Conservation (phyloP, 1,140 invertebrate species). For the Pseudachorutes palmiensis region DNA sequence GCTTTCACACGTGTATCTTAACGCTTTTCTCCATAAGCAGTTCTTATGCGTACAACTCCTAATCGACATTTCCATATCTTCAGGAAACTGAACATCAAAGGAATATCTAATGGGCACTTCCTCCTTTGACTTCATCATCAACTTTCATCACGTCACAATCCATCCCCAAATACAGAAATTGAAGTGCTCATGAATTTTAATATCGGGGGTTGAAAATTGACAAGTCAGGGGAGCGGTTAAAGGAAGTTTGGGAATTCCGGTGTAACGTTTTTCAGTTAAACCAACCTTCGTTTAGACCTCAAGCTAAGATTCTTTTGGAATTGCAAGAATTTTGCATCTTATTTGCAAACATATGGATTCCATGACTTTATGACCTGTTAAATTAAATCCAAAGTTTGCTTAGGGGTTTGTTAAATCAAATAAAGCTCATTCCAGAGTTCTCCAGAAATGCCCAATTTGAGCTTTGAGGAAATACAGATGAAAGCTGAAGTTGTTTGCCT, state of each 20-base stretch:
- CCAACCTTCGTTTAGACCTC: too few species aligned
- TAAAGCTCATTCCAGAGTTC: too few species aligned
- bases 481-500: too few species aligned
- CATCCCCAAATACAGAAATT: neutral
- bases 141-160: conserved; percentile 9
- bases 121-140: neutral
- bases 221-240: conserved; percentile 8
- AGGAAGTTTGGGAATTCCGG: neutral
- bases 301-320: too few species aligned
- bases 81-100: conserved; percentile 16
- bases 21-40: neutral
- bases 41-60: neutral
- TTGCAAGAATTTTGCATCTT: too few species aligned
- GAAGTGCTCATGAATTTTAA: conserved; percentile 33
- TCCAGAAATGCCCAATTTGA: too few species aligned
- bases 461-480: too few species aligned
- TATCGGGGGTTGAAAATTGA: conserved; percentile 22
- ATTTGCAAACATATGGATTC: too few species aligned
- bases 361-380: too few species aligned
- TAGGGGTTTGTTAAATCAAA: too few species aligned
- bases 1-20: neutral
- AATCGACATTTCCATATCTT: conserved; percentile 6
- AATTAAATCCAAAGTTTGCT: too few species aligned
- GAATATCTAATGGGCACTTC: conserved; percentile 23
- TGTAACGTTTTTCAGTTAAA: neutral